These are phyloP conservation scores for Orthosia incerta DNA, from an alignment of 2,888 invertebrate species.

Conservation along the genomic window DNA sequence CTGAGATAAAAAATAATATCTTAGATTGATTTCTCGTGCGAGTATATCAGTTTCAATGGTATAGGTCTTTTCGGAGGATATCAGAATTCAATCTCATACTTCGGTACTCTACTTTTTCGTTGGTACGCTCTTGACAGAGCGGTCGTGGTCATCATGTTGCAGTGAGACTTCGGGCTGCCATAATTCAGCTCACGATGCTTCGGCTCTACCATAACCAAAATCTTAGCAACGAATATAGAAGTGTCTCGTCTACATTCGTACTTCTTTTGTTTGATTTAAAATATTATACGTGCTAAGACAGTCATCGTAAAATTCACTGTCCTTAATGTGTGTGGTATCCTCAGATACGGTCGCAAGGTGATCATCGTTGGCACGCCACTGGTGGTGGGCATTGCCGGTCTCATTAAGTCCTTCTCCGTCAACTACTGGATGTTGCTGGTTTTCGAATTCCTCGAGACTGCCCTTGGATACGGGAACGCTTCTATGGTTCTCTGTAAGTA, in stretches of 20 bases:
- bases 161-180: no score
- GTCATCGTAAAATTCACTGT: background rate
- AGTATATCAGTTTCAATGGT: background rate
- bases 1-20: no score
- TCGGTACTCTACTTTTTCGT: background rate
- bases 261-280: background rate
- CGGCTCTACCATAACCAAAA: no score
- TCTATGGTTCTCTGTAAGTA: slow-evolving; percentile 87
- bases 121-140: no score
- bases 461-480: slow-evolving; percentile 90
- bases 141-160: no score
- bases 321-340: background rate
- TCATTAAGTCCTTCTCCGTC: slow-evolving; percentile 93
- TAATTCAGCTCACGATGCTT: no score
- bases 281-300: background rate
- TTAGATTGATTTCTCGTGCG: background rate
- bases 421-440: slow-evolving; percentile 93
- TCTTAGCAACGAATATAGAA: no score
- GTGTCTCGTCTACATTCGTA: no score
- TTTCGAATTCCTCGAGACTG: slow-evolving; percentile 94
- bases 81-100: background rate
- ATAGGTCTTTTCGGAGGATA: background rate
- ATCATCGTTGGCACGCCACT: slow-evolving; percentile 86
- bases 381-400: slow-evolving; percentile 92
- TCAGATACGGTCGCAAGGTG: slow-evolving; percentile 86